Evolutionary conservation across 2,888 invertebrate species (phyloP).

Genomic region (Pachymerium ferrugineum): DNA sequence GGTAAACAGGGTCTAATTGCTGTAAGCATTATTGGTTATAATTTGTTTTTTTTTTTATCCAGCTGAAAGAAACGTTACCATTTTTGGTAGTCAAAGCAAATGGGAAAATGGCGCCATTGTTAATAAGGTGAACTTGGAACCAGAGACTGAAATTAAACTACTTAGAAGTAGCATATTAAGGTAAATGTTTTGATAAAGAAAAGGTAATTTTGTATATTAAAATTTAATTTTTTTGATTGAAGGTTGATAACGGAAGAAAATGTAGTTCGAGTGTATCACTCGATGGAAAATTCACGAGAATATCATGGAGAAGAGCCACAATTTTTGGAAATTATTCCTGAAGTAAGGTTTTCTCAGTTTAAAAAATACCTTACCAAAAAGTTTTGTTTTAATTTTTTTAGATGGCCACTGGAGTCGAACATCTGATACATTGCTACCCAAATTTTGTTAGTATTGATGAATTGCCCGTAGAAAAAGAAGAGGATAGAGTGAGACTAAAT

Average conservation of each 20-base stretch:
- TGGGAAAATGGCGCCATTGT: slow-evolving; percentile 61
- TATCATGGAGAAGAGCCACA: slow-evolving; percentile 76
- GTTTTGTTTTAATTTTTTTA: slow-evolving; percentile 39
- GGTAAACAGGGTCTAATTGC: too few species aligned
- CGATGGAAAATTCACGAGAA: slow-evolving; percentile 74
- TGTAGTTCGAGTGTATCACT: slow-evolving; percentile 65
- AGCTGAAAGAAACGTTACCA: slow-evolving; percentile 63
- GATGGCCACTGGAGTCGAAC: slow-evolving; percentile 64
- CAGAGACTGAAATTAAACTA: slow-evolving; percentile 59
- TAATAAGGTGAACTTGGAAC: slow-evolving; percentile 61
- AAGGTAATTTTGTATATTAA: background rate
- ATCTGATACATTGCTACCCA: slow-evolving; percentile 69
- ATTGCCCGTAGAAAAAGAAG: slow-evolving; percentile 60
- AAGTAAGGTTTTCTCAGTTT: slow-evolving; percentile 42
- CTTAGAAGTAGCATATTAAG: slow-evolving; percentile 47
- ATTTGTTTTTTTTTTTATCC: slow-evolving; percentile 39
- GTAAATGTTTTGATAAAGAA: background rate
- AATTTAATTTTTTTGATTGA: background rate
- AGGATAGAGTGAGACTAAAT: slow-evolving; percentile 57
- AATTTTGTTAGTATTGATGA: slow-evolving; percentile 65
- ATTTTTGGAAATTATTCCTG: slow-evolving; percentile 65
- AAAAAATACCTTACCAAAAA: background rate
- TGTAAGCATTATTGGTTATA: background rate
- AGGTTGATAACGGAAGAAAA: slow-evolving; percentile 62
- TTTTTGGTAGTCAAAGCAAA: slow-evolving; percentile 64